Evolutionary conservation across 2,888 invertebrate species (phyloP), one percentile per base, ranked within the genome.

Genomic region (Lochmaea crataegi): DNA sequence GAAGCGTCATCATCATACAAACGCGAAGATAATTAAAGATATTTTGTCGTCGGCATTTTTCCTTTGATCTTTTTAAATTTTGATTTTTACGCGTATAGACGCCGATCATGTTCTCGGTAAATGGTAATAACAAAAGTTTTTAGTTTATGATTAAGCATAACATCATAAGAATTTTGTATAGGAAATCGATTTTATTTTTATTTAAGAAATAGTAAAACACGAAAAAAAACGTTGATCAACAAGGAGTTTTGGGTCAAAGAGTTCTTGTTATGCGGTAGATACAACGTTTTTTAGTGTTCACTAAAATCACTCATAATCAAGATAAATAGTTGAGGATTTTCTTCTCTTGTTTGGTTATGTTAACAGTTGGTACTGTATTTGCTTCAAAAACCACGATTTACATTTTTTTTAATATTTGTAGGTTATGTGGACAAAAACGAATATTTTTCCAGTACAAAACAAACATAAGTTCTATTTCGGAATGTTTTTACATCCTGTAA

Each of bases 11-110:
- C 32, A 7, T 32, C 32, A 32, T 32, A 32, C 74, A 14, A 58
- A 26, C 32, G 72, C 73, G 53, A 71, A 77, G 74, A 77, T 77
- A 77, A 77, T 77, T 77, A 77, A 77, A 77, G 77, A 77, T n/a
- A 71, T 64, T 68, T 68, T 60, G 67, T 73, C 73, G 76, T 74
- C 76, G 76, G 76, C 76, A 63, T 68, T 57, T 12, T 64, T 51
- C 64, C 76, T 77, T 77, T 77, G 75, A 77, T 72, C 70, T 58
- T 58, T 58, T 58, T 14, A 58, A 58, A 58, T 58, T 58, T 58
- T 58, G 58, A 77, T 77, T 77, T 77, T 77, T 75, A 75, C 74
- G 73, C 72, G 70, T 74, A 73, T 73, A 45, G 53, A 2, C 48
- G 56, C 58, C 71, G 75, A 74, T 70, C 76, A 72, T 70, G 72